Base-by-base conservation (phyloP, 2,113 vertebrate species). In the Istiophorus platypterus region DNA sequence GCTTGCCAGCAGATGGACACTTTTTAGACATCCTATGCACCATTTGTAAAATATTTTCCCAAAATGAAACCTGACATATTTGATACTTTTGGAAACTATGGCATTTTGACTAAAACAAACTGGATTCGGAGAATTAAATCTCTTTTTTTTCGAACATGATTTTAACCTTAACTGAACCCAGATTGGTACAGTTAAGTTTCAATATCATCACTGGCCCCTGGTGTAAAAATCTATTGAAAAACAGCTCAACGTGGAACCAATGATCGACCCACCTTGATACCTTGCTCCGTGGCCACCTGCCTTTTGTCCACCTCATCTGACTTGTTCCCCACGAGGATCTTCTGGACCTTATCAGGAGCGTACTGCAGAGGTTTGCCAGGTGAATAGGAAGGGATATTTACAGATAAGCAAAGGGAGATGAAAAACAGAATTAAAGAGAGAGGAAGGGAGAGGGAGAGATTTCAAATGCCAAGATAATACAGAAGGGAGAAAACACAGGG, bases 291-390 rank as follows among this genome's bases (percentile, higher is more conserved):
- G 85, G 97, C 96, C 92, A 99, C 98, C 94, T 99, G 98, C 91
- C 98, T 96, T 89, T 97, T 98, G 93, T 97, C 95, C 80, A 96
- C 97, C 69, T 98, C 97, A 4, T 99, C 98, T 0, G 97, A 97
- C 89, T 99, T 99, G 85, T 99, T 99, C 75, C 97, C 98, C 0
- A 99, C 96, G 0, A 99, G 96, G 91, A 99, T 98, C 94, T 98
- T 99, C 93, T 97, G 97, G 71, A 99, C 97, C 1, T 97, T 97
- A 0, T 97, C 97, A 0, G 98, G 98, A 3, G 98, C 98, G 0
- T 99, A 98, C 98, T 99, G 88, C 56, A 57, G n/a, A 22, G 47
- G 37, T 65, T 70, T 29, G 63, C 18, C 80, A 66, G 49, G 58
- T 26, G 54, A 24, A 68, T 3, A 56, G 4, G 24, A 74, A 51